Conservation (phyloP, 2,888 invertebrate species). For the Machimus atricapillus region DNA sequence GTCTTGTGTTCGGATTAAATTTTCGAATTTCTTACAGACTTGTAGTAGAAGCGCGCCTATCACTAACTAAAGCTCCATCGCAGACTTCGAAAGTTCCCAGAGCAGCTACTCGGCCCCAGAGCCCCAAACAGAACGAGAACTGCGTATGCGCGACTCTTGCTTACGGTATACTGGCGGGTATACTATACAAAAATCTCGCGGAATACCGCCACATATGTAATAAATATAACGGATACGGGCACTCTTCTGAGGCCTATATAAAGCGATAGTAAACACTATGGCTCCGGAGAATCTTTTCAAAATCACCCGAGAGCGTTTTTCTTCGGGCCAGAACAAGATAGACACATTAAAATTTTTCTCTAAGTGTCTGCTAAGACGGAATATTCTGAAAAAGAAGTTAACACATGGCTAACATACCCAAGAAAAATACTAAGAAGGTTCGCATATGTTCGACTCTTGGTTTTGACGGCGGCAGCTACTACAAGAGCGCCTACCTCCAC, state of each 20-base stretch:
- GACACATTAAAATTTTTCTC: background rate
- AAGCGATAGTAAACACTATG: constrained; percentile 20
- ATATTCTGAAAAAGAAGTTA: constrained; percentile 9
- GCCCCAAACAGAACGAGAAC: background rate
- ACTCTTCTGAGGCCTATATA: constrained; percentile 3
- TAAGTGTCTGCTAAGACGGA: constrained; percentile 9
- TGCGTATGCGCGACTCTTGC: constrained; percentile 6
- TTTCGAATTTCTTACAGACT: background rate
- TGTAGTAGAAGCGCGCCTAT: constrained; percentile 5
- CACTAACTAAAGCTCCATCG: constrained; percentile 9
- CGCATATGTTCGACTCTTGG: background rate
- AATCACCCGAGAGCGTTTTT: background rate
- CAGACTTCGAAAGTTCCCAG: constrained; percentile 2
- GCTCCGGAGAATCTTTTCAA: constrained; percentile 6
- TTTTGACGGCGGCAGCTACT: background rate
- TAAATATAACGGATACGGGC: background rate
- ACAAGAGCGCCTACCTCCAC: constrained; percentile 1
- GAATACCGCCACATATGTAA: background rate
- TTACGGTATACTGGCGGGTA: background rate
- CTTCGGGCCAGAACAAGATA: background rate
- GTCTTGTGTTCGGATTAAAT: background rate
- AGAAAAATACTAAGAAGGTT: constrained; percentile 28
- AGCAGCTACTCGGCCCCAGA: background rate
- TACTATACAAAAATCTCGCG: background rate
- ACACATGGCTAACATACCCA: constrained; percentile 22